Base-by-base conservation (phyloP, 2,113 vertebrate species). In the Ochotona curzoniae region DNA sequence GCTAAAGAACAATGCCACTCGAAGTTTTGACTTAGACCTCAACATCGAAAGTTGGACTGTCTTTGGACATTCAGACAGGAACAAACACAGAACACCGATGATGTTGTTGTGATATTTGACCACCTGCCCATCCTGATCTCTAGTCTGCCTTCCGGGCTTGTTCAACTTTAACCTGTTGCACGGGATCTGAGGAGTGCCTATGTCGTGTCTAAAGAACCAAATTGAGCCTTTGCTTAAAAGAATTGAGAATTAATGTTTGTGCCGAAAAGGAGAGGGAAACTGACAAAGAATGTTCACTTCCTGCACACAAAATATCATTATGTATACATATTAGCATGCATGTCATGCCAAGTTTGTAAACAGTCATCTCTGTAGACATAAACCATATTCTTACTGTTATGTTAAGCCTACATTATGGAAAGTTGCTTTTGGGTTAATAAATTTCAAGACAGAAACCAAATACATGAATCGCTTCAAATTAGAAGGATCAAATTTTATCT, bases 361-460 rank as follows among this genome's bases (percentile, higher is more conserved):
- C 44, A 57, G 8, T 70, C 44, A n/a, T 8, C 47, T 89, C 26
- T 8, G 23, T 17, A 49, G 49, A 64, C 74, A 67, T 63, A 44
- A 73, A 32, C 49, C 32, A 23, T 4, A 44, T 87, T 90, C 93
- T 25, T 54, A 17, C 78, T 47, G 44, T 69, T 89, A 23, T 80
- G 30, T 54, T n/a, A 86, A 79, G 4, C 47, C 49, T 91, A 14
- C 32, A n/a, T 61, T 83, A 71, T 61, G 60, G 35, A 91, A 86
- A 71, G 17, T 32, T 83, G 17, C 49, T 89, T 51, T 30, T 73
- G 44, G 35, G 61, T 93, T 95, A 88, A 61, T 84, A 30, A 75
- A 83, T 91, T 80, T 49, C 47, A 54, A 84, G n/a, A 79, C 44
- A 75, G 35, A 81, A 86, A 73, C 18, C 66, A 73, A 81, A 71